Percentiles rank a stretch among this genome's conserved stretches.
Evolutionary conservation across 1,140 invertebrate species (phyloP).

Genomic region (Tetramorium parvispinum): DNA sequence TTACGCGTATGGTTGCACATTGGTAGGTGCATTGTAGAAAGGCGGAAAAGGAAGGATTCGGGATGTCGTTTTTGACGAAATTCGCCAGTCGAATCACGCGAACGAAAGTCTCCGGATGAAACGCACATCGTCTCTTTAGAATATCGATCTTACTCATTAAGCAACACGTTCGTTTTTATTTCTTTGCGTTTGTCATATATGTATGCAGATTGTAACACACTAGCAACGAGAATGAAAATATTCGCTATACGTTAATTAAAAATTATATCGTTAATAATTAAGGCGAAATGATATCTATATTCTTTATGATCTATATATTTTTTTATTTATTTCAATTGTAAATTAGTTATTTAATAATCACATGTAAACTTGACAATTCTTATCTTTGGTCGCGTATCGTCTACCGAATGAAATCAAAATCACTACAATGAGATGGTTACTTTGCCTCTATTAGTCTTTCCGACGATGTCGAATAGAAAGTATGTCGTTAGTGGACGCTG

Average conservation of each 20-base stretch:
- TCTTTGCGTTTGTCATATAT: not conserved
- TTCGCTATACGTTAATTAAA: not conserved
- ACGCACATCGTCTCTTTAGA: constrained; percentile 39
- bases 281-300: not conserved
- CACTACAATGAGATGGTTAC: not conserved
- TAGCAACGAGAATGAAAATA: not conserved
- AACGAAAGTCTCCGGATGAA: constrained; percentile 71
- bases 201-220: not conserved
- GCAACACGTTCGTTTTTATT: not conserved
- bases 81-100: constrained; percentile 60
- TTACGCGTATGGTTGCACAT: not conserved
- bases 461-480: constrained; percentile 60
- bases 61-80: constrained; percentile 42
- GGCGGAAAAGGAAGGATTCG: constrained; percentile 28
- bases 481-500: constrained; percentile 23
- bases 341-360: constrained; percentile 1
- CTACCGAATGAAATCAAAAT: constrained; percentile 3
- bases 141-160: constrained; percentile 62
- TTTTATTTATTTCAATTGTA: not conserved
- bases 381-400: not conserved
- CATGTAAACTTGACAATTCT: not conserved
- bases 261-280: not conserved
- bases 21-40: constrained; percentile 29
- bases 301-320: not conserved
- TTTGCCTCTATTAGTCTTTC: constrained; percentile 10